Conservation (phyloP, 2,797 vertebrate genomes). For the Alauda arvensis region DNA sequence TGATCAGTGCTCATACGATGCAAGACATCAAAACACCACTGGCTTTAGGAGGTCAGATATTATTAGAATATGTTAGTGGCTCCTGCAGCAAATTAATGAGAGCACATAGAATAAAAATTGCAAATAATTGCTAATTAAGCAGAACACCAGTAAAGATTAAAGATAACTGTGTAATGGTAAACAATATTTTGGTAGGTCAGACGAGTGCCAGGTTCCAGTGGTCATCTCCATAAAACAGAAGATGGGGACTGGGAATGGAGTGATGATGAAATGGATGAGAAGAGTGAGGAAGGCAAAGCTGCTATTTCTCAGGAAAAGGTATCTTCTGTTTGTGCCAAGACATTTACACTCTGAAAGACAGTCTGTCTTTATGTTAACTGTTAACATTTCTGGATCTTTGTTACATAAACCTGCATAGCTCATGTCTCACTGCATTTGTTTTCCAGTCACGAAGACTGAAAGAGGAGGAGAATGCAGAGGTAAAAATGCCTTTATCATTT, state of each 20-base stretch:
- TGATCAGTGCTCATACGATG: background rate
- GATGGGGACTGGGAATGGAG: slow-evolving; percentile 99
- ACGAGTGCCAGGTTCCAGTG: slow-evolving; percentile 93
- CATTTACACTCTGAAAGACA: background rate
- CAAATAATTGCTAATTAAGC: background rate
- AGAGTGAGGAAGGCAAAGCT: slow-evolving; percentile 90
- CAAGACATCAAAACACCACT: background rate
- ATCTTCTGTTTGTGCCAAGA: slow-evolving; percentile 7
- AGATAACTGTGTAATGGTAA: background rate
- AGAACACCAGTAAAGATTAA: background rate
- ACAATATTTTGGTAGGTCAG: slow-evolving; percentile 79
- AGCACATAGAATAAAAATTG: background rate
- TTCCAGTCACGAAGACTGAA: slow-evolving; percentile 93
- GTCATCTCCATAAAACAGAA: slow-evolving; percentile 95
- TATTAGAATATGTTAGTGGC: background rate
- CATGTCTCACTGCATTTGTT: slow-evolving; percentile 50
- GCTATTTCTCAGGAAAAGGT: slow-evolving; percentile 92
- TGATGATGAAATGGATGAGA: slow-evolving; percentile 93
- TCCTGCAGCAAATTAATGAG: background rate
- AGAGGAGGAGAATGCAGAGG: slow-evolving; percentile 80
- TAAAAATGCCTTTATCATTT: slow-evolving; percentile 46
- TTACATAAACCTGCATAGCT: background rate
- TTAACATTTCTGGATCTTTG: background rate
- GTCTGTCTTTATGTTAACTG: background rate
- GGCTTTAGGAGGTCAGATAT: background rate